These are phyloP conservation scores for Drosophila quadrilineata DNA, from an alignment of 1,140 invertebrate genomes.

Conservation along the genomic window DNA sequence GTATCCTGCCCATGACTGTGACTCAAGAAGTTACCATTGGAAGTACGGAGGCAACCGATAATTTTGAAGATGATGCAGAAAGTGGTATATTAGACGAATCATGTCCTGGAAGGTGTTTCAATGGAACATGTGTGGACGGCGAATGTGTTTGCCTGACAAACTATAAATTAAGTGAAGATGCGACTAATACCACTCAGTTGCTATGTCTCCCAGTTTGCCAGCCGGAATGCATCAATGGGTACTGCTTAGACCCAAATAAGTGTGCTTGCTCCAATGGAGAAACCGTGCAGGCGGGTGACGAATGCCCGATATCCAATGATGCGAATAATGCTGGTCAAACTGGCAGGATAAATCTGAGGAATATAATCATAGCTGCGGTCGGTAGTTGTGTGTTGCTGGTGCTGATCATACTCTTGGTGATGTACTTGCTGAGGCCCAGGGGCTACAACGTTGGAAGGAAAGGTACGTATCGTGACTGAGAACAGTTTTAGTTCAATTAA, in stretches of 20 bases:
- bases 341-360: not conserved
- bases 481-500: too few relatives aligned
- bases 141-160: slow-evolving; percentile 30
- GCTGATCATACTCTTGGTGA: slow-evolving; percentile 29
- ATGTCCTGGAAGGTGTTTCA: slow-evolving; percentile 29
- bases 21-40: not conserved
- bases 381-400: slow-evolving; percentile 8
- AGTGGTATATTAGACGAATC: too few relatives aligned
- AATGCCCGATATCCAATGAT: not conserved
- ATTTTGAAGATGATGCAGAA: too few relatives aligned
- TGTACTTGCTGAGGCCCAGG: slow-evolving; percentile 30
- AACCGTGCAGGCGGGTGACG: slow-evolving; percentile 2
- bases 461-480: slow-evolving; percentile 12
- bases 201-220: slow-evolving; percentile 46
- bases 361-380: slow-evolving; percentile 19
- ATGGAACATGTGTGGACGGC: slow-evolving; percentile 41
- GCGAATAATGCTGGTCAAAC: not conserved
- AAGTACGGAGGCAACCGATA: too few relatives aligned
- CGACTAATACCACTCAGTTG: not conserved
- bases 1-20: too few relatives aligned
- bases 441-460: slow-evolving; percentile 39
- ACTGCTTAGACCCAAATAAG: slow-evolving; percentile 32
- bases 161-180: slow-evolving; percentile 30
- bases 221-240: slow-evolving; percentile 36
- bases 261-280: slow-evolving; percentile 41